A percentile compares a stretch with the other conserved stretches of the same genome.
Conservation (phyloP, 2,113 vertebrate species). For the Macquaria australasica region DNA sequence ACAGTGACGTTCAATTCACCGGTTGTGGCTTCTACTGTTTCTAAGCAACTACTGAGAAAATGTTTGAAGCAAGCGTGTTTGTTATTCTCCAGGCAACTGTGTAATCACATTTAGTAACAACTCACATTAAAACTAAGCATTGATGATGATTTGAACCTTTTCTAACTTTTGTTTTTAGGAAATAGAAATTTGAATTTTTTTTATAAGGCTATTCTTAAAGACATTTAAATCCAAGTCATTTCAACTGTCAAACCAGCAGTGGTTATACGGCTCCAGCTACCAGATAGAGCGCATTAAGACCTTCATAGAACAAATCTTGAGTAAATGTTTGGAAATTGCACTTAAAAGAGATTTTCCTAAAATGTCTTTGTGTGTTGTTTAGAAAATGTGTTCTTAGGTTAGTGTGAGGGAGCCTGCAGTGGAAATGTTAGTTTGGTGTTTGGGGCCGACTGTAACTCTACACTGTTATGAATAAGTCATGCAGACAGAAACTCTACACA, state of each 20-base stretch:
- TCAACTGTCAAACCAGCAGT: not conserved
- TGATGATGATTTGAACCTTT: not conserved
- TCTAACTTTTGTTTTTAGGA: not conserved
- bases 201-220: not conserved
- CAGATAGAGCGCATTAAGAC: not conserved
- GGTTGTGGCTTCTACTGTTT: constrained; percentile 19
- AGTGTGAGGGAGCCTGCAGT: constrained; percentile 21
- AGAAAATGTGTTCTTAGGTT: not conserved
- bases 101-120: not conserved
- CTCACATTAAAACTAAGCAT: not conserved
- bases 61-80: not conserved
- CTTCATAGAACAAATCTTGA: not conserved
- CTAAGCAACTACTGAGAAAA: constrained; percentile 35
- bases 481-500: constrained; percentile 48
- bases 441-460: constrained; percentile 52
- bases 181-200: not conserved
- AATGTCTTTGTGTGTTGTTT: not conserved
- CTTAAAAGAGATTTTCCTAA: not conserved
- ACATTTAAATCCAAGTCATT: not conserved
- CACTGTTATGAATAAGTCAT: constrained; percentile 70
- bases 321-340: not conserved
- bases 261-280: not conserved
- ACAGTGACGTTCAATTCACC: not conserved
- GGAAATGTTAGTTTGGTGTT: constrained; percentile 34
- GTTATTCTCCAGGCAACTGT: not conserved